These are phyloP conservation scores for Asarcornis scutulata DNA, from an alignment of 2,113 vertebrate species.

Conservation along the genomic window DNA sequence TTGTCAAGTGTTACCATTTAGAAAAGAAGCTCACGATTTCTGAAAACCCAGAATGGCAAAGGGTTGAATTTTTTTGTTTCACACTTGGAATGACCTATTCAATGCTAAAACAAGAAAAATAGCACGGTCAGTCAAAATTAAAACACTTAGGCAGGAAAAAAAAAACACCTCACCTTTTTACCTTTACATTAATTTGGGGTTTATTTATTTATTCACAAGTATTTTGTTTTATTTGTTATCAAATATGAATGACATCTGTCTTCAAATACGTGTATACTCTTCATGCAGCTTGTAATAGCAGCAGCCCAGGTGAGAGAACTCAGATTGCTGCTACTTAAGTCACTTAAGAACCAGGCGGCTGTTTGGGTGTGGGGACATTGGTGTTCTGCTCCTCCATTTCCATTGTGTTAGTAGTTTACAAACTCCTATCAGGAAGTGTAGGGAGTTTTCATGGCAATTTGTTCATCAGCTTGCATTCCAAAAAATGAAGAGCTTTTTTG, in stretches of 20 bases:
- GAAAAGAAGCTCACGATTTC: not conserved
- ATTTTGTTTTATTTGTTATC: not conserved
- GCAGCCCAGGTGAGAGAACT: not conserved
- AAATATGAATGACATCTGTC: not conserved
- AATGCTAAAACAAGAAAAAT: no score
- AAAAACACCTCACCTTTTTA: not conserved
- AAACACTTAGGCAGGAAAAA: not conserved
- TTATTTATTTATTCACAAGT: not conserved
- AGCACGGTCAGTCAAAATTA: not conserved
- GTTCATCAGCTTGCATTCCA: not conserved
- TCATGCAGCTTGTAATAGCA: not conserved
- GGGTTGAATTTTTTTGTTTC: not conserved
- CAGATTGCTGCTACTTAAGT: not conserved
- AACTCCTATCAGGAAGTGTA: not conserved
- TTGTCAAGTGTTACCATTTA: not conserved
- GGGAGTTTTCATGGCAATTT: not conserved
- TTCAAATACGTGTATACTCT: not conserved
- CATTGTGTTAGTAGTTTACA: not conserved
- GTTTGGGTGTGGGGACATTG: not conserved
- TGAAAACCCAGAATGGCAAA: not conserved
- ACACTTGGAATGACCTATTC: not conserved
- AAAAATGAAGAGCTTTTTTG: not conserved
- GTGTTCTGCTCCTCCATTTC: not conserved
- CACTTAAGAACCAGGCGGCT: not conserved
- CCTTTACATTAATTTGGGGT: no score